Base-by-base conservation (phyloP, 2,888 invertebrate genomes). In the Drosophila ochracea region DNA sequence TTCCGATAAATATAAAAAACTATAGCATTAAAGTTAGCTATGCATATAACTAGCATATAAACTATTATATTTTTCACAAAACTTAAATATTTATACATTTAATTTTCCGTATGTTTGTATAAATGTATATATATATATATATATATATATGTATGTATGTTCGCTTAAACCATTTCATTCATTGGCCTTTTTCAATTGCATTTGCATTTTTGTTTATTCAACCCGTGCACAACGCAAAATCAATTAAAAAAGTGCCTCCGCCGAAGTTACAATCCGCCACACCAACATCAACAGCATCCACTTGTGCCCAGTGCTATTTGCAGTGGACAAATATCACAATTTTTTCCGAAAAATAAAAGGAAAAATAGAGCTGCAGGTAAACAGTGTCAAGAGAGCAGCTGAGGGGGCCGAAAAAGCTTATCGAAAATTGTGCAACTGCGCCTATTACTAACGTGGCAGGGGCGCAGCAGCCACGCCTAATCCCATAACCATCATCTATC, bases 201-300 rank as follows among this genome's bases (percentile, higher is more conserved):
- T 73, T 76, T 76, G 43, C 67, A 39, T 53, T 72, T 55, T 57
- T 78, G 67, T 70, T 74, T 68, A 57, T 58, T 55, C 59, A 68
- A 58, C 53, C 64, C 50, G 64, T 52, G 70, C 55, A 39, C 58
- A 30, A 64, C 65, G 68, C 80, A 83, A 83, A 85, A 83, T 85
- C 78, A 83, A 83, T 85, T 83, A 76, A 76, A 83, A 84, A 78
- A 60, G 66, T 49, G 73, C 71, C 68, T 41, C 13, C 31, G 39
- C 65, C 9, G 19, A 10, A 39, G 6, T 50, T 10, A 5, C 50
- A 10, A 19, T 10, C 10, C 16, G 3, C 10, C 16, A 10, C 21
- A 4, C 25, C 16, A 41, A 41, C n/a, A 21, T 1, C 31, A 35
- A 30, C 11, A 11, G 3, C 47, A 3, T 33, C 54, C 50, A 31